Evolutionary conservation across 2,888 invertebrate genomes (phyloP).

Genomic region (Drosophila birchii): DNA sequence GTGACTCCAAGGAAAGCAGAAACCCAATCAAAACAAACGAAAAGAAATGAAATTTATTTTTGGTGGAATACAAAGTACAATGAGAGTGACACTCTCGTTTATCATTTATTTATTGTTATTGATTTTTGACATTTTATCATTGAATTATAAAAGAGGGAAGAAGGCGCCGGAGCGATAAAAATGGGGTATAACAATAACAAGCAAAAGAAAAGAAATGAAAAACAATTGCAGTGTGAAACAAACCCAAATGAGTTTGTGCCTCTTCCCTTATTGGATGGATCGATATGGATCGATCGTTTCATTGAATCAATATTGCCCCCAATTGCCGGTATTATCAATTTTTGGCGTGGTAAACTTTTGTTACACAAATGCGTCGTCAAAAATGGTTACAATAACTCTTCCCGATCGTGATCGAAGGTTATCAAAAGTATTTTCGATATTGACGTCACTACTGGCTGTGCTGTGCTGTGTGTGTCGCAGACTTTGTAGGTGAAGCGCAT

Average conservation of each 20-base stretch:
- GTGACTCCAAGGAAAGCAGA: slow-evolving; percentile 23
- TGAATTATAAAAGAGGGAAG: slow-evolving; percentile 65
- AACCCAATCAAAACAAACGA: slow-evolving; percentile 41
- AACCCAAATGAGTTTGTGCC: slow-evolving; percentile 13
- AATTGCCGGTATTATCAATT: slow-evolving; percentile 28
- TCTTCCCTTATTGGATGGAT: slow-evolving; percentile 25
- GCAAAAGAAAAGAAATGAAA: neutral
- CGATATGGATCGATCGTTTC: slow-evolving; percentile 53
- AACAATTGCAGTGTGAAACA: slow-evolving; percentile 36
- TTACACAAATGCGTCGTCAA: slow-evolving; percentile 44
- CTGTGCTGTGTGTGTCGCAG: slow-evolving; percentile 15
- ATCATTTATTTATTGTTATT: slow-evolving; percentile 80
- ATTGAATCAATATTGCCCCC: slow-evolving; percentile 58
- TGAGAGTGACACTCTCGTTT: slow-evolving; percentile 62
- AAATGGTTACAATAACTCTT: slow-evolving; percentile 51
- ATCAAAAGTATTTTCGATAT: slow-evolving; percentile 61
- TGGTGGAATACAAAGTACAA: slow-evolving; percentile 70
- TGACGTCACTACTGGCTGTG: slow-evolving; percentile 45
- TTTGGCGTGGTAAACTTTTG: slow-evolving; percentile 36
- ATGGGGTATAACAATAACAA: slow-evolving; percentile 29
- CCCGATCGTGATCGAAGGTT: slow-evolving; percentile 40
- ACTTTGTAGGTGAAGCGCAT: slow-evolving; percentile 64
- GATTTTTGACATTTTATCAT: slow-evolving; percentile 82
- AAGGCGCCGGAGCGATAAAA: slow-evolving; percentile 26
- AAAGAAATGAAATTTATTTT: slow-evolving; percentile 36